Evolutionary conservation across 2,888 invertebrate species (phyloP), one percentile per base, ranked within the genome.

Genomic region (Erynnis tages): DNA sequence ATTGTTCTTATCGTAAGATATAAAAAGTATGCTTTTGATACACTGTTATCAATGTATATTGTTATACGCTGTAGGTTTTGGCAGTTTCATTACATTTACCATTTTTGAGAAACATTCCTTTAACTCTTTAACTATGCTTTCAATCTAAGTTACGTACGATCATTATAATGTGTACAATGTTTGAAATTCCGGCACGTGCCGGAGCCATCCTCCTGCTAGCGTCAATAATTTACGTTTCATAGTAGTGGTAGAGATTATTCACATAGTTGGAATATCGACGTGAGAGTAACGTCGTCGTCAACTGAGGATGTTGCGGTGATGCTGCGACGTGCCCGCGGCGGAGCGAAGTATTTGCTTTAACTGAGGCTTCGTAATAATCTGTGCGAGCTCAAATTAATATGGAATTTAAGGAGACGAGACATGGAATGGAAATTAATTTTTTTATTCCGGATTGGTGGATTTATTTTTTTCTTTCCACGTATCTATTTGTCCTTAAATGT

Each of bases 251-350:
- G 67, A 70, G 71, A 79, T 80, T 69, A 68, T 67, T 75, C 71
- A 71, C 76, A 82, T 82, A 75, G 73, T 75, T 75, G 70, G 71
- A 78, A 80, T 78, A 74, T 77, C 69, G 64, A 61, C 62, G 60
- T 66, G 68, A 70, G 69, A 65, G 69, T 71, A 72, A 73, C 37
- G 16, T 34, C 74, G 71, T 74, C 77, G 78, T 75, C 79, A 73
- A 69, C 67, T 62, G 62, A 65, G 57, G 49, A 47, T 59, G 57
- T 50, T 61, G 58, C 54, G 56, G 56, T 54, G 38, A 37, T 41
- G 38, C 34, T 27, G 23, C 10, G 27, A 35, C 32, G 34, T 34
- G 43, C 47, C 52, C 60, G 63, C 62, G 57, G 54, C 76, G 43
- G 61, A 79, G 79, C 72, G 61, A 58, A 59, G 65, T 67, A 65